Evolutionary conservation across 1,140 invertebrate genomes (phyloP).

Genomic region (Drosophila elegans): DNA sequence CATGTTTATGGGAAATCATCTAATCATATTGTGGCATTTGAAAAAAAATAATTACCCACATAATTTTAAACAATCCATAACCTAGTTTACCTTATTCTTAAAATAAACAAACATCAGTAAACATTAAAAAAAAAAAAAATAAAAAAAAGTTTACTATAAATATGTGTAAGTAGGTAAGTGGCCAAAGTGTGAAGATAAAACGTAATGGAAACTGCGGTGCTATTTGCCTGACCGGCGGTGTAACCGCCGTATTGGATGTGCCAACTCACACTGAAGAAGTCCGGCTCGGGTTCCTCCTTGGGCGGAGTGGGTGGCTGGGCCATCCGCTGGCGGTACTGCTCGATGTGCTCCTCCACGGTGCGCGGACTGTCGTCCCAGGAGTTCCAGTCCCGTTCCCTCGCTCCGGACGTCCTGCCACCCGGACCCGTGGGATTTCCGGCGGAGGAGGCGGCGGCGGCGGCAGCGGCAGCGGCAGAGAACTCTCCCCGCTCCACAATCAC

Average conservation of each 20-base stretch:
- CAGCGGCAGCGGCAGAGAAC: constrained; percentile 25
- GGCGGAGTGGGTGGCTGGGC: constrained; percentile 76
- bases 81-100: too few relatives aligned
- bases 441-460: constrained; percentile 1
- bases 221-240: not conserved
- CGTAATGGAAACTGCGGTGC: not conserved
- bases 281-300: constrained; percentile 73
- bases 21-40: too few relatives aligned
- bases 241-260: not conserved
- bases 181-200: too few relatives aligned
- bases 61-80: too few relatives aligned
- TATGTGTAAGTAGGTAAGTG: too few relatives aligned
- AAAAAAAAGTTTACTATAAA: too few relatives aligned
- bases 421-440: not conserved
- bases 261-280: constrained; percentile 80
- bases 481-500: constrained; percentile 57
- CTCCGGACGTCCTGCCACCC: not conserved
- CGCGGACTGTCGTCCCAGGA: constrained; percentile 83
- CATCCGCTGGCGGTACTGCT: constrained; percentile 80
- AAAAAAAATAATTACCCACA: too few relatives aligned
- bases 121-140: too few relatives aligned
- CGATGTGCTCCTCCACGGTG: constrained; percentile 84
- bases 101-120: too few relatives aligned
- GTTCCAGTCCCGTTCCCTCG: constrained; percentile 80
- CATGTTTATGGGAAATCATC: too few relatives aligned